A percentile compares a stretch with the other conserved stretches of the same genome.
Evolutionary conservation across 1,140 invertebrate genomes (phyloP).

Genomic region (Akabosia matsudoensis): DNA sequence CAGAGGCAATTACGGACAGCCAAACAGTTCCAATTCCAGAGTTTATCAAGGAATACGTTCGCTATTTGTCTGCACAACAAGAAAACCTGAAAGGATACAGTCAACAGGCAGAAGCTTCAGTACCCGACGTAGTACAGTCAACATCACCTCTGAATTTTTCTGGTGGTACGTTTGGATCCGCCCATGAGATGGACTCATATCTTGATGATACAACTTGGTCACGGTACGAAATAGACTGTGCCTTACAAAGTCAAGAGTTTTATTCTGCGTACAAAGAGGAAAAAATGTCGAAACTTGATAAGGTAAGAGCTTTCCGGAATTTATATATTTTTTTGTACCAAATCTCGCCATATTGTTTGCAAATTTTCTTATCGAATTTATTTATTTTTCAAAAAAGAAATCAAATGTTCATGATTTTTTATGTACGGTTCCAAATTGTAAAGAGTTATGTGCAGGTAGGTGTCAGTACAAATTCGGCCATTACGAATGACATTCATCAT

Average conservation of each 20-base stretch:
- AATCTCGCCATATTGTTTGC: not conserved
- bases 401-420: too few relatives aligned
- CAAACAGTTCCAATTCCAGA: not conserved
- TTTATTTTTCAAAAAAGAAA: too few relatives aligned
- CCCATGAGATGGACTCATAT: slow-evolving; percentile 43
- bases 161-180: slow-evolving; percentile 30
- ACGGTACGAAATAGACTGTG: slow-evolving; percentile 45
- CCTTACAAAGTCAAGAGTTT: slow-evolving; percentile 46
- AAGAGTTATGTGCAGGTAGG: too few relatives aligned
- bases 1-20: not conserved
- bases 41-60: too few relatives aligned
- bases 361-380: too few relatives aligned
- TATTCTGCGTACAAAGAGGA: slow-evolving; percentile 35
- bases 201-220: slow-evolving; percentile 41
- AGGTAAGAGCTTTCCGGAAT: slow-evolving; percentile 37
- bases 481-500: too few relatives aligned
- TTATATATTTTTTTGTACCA: too few relatives aligned
- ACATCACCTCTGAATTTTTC: not conserved
- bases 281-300: slow-evolving; percentile 30
- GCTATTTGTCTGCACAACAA: not conserved
- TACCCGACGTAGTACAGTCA: not conserved
- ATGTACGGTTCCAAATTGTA: too few relatives aligned
- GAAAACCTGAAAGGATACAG: not conserved
- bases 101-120: not conserved
- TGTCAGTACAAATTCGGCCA: too few relatives aligned